Conservation (phyloP, 2,113 vertebrate species). For the Atlantisia rogersi region DNA sequence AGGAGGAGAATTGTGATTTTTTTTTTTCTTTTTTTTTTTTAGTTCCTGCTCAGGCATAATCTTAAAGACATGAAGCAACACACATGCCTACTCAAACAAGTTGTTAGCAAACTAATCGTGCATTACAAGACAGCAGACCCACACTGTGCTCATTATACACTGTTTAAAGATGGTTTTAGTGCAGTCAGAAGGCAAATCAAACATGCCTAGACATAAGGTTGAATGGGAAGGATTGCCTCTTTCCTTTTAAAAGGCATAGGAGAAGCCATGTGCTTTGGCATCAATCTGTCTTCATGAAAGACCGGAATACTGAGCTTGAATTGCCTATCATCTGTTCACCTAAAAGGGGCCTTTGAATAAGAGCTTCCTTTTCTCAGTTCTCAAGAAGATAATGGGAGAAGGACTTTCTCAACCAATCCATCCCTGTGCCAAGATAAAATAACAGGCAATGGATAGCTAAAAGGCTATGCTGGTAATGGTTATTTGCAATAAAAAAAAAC, state of each 20-base stretch:
- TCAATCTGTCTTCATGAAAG: not conserved
- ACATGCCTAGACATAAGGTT: conserved; percentile 27
- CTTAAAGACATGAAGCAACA: conserved; percentile 45
- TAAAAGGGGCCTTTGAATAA: not conserved
- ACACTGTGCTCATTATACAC: conserved; percentile 49
- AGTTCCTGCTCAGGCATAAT: conserved; percentile 44
- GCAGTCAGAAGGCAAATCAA: conserved; percentile 56
- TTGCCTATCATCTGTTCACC: not conserved
- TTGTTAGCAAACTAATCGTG: conserved; percentile 68
- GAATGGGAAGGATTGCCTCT: not conserved
- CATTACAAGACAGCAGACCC: conserved; percentile 62
- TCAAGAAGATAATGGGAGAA: not conserved
- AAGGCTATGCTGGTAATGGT: not conserved
- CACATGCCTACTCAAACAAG: conserved; percentile 39
- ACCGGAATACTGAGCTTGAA: not conserved
- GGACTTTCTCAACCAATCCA: not conserved
- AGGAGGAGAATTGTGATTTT: not conserved
- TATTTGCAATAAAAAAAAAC: not conserved
- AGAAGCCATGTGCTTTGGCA: conserved; percentile 8
- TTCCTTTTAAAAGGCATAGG: conserved; percentile 18
- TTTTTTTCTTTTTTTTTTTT: not conserved
- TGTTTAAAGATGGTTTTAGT: conserved; percentile 48
- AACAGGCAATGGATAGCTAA: not conserved
- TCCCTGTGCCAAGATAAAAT: not conserved
- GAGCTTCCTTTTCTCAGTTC: not conserved